These are phyloP conservation scores for Pipistrellus kuhlii DNA, from an alignment of 2,797 vertebrate genomes.

Conservation along the genomic window DNA sequence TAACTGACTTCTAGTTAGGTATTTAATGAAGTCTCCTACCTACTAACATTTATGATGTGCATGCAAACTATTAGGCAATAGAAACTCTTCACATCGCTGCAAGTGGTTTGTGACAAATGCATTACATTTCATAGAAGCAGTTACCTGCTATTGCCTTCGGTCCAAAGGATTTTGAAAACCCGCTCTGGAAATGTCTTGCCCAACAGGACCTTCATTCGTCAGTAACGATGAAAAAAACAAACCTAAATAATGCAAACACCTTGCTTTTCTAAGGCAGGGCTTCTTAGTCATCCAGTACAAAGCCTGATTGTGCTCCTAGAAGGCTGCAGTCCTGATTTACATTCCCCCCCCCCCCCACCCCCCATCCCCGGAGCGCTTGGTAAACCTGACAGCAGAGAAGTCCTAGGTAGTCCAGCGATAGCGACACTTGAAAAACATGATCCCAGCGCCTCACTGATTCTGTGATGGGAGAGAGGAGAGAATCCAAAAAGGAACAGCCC, in stretches of 20 bases:
- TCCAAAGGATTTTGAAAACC: slow-evolving; percentile 25
- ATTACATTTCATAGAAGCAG: not conserved
- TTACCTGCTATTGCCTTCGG: not conserved
- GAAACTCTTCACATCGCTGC: not conserved
- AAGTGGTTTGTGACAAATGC: not conserved
- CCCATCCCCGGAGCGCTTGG: not conserved
- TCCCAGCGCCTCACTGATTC: slow-evolving; percentile 76
- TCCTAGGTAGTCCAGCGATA: slow-evolving; percentile 61
- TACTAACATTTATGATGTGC: not conserved
- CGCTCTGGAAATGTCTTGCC: not conserved
- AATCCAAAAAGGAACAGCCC: slow-evolving; percentile 48
- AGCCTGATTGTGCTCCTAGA: slow-evolving; percentile 29
- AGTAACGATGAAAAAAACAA: slow-evolving; percentile 30
- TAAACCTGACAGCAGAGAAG: slow-evolving; percentile 62
- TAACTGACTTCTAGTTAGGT: slow-evolving; percentile 3
- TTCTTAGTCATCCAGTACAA: slow-evolving; percentile 61
- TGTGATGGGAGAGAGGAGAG: slow-evolving; percentile 47
- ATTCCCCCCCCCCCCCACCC: too few species aligned
- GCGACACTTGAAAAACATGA: slow-evolving; percentile 47
- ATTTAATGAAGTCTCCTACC: slow-evolving; percentile 8
- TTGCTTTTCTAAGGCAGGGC: slow-evolving; percentile 3
- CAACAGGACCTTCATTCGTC: slow-evolving; percentile 26
- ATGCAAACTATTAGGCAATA: not conserved
- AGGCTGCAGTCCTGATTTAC: slow-evolving; percentile 59
- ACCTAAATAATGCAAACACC: not conserved